Conservation (phyloP, 2,797 vertebrate genomes). For the Syngnathus acus region DNA sequence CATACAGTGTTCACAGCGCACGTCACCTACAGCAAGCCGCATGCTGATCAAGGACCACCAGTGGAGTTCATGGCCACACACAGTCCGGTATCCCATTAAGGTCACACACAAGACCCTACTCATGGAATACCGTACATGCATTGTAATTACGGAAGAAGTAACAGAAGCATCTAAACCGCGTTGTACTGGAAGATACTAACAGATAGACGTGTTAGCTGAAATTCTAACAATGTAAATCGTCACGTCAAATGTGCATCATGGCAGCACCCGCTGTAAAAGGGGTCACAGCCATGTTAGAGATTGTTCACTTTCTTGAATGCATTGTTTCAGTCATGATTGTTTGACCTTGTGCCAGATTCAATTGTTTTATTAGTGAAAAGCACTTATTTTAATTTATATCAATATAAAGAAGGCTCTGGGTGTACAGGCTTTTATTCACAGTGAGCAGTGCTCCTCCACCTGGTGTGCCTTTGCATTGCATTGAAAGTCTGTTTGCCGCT, state of each 20-base stretch:
- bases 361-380: constrained; percentile 40
- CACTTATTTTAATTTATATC: constrained; percentile 51
- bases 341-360: constrained; percentile 53
- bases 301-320: constrained; percentile 45
- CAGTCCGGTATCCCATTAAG: neutral
- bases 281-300: constrained; percentile 4
- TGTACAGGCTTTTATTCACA: constrained; percentile 21
- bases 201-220: constrained; percentile 3
- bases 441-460: constrained; percentile 61
- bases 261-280: constrained; percentile 14
- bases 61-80: constrained; percentile 58
- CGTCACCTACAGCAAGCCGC: constrained; percentile 69
- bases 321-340: constrained; percentile 36
- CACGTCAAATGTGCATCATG: constrained; percentile 15
- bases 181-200: constrained; percentile 4
- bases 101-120: constrained; percentile 14
- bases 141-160: neutral
- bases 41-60: constrained; percentile 68
- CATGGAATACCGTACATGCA: constrained; percentile 21
- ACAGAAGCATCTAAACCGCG: neutral
- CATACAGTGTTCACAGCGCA: constrained; percentile 46
- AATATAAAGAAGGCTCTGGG: constrained; percentile 24
- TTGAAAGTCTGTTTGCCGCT: constrained; percentile 27
- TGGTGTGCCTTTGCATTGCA: constrained; percentile 67
- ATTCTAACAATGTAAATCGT: constrained; percentile 23